Evolutionary conservation across 2,888 invertebrate species (phyloP).

Genomic region (Onthophagus sagittarius): DNA sequence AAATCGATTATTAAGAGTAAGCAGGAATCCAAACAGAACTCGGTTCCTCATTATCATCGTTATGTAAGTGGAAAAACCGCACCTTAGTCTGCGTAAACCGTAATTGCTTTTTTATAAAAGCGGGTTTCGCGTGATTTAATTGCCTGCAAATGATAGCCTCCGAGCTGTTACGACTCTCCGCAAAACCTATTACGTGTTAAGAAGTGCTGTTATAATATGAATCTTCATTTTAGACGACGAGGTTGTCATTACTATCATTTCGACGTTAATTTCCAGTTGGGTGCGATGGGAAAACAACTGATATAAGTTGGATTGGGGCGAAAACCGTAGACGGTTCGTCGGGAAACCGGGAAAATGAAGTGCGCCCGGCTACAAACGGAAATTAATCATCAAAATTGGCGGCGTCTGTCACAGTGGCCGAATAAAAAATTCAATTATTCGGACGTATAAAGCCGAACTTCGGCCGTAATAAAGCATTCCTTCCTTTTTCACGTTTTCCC

Average conservation of each 20-base stretch:
- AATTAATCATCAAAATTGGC: constrained; percentile 13
- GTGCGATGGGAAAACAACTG: not conserved
- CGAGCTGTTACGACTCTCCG: not conserved
- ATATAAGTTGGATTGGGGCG: not conserved
- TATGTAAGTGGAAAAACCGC: not conserved
- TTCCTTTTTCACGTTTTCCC: not conserved
- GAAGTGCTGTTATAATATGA: not conserved
- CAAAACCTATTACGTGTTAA: not conserved
- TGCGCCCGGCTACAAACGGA: constrained; percentile 10
- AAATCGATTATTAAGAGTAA: not conserved
- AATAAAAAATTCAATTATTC: constrained; percentile 10
- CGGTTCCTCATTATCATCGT: not conserved
- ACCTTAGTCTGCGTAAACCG: not conserved
- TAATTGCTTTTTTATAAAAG: not conserved
- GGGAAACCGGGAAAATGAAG: not conserved
- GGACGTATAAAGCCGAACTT: constrained; percentile 7
- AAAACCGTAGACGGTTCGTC: not conserved
- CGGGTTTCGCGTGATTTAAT: not conserved
- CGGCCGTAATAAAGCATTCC: not conserved
- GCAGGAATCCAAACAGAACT: not conserved
- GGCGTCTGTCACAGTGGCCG: constrained; percentile 9
- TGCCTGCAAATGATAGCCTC: not conserved
- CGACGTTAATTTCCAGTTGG: constrained; percentile 2
- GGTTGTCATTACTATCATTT: not conserved
- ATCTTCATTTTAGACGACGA: not conserved